phyloP scores from a whole-genome alignment of 2,113 vertebrate genomes.

The Pagrus major region DNA sequence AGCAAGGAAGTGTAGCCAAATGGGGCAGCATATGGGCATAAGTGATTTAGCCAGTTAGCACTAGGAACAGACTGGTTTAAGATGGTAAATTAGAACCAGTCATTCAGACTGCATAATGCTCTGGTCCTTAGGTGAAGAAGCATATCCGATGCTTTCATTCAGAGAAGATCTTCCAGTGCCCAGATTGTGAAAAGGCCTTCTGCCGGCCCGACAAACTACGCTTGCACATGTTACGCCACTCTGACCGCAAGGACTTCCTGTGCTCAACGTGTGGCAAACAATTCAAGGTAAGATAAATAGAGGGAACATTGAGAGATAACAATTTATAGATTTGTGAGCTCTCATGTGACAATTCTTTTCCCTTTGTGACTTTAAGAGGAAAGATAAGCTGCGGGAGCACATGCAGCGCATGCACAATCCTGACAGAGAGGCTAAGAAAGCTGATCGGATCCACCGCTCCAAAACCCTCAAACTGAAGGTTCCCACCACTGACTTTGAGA shows the following conservation, averaged over 20 bases:
- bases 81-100: background rate
- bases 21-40: background rate
- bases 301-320: background rate
- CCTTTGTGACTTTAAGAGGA: conserved; percentile 85
- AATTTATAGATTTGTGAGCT: background rate
- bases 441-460: conserved; percentile 92
- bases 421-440: conserved; percentile 96
- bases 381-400: conserved; percentile 97
- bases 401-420: conserved; percentile 99
- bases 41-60: background rate
- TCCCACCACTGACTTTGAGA: conserved; percentile 94
- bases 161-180: conserved; percentile 97
- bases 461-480: conserved; percentile 95
- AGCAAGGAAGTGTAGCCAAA: background rate
- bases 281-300: conserved; percentile 89
- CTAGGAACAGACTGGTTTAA: background rate
- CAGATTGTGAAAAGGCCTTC: conserved; percentile 97
- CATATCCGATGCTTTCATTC: conserved; percentile 98
- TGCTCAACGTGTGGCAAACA: conserved; percentile 99
- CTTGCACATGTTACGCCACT: conserved; percentile 96
- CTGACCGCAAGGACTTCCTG: conserved; percentile 97
- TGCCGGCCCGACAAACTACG: conserved; percentile 97
- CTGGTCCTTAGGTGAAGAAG: conserved; percentile 91
- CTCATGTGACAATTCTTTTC: background rate
- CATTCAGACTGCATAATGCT: background rate